Conservation (phyloP, 1,140 invertebrate species). For the Zaprionus lachaisei region DNA sequence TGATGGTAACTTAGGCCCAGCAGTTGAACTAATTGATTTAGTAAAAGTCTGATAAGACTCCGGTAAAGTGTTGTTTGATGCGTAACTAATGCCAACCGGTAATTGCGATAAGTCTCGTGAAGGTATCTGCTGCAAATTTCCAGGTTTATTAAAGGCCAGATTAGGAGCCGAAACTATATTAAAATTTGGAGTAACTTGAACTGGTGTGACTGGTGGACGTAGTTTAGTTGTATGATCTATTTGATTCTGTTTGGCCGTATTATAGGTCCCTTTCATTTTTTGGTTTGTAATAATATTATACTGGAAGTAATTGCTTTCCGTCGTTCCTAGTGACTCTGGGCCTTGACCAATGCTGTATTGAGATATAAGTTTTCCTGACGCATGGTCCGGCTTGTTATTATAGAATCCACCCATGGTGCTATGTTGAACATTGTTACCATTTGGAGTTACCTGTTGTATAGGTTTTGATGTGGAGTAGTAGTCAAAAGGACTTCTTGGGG, state of each 20-base stretch:
- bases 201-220: constrained; percentile 53
- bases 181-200: constrained; percentile 68
- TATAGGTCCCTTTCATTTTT: constrained; percentile 76
- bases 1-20: constrained; percentile 16
- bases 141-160: constrained; percentile 51
- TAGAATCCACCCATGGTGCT: constrained; percentile 86
- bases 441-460: constrained; percentile 60
- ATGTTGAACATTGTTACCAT: constrained; percentile 85
- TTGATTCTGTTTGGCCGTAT: constrained; percentile 52
- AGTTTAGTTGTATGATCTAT: constrained; percentile 54
- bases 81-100: constrained; percentile 64
- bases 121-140: constrained; percentile 44
- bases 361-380: constrained; percentile 63
- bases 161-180: constrained; percentile 71
- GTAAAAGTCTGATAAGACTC: constrained; percentile 76
- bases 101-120: constrained; percentile 53
- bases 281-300: constrained; percentile 81
- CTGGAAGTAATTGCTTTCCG: constrained; percentile 80
- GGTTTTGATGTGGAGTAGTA: constrained; percentile 46
- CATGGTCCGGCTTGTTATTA: constrained; percentile 75
- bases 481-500: constrained; percentile 18
- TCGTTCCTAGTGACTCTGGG: constrained; percentile 48
- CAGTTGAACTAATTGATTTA: constrained; percentile 52
- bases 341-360: constrained; percentile 68
- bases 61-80: constrained; percentile 56